Percentiles rank a stretch among this genome's conserved stretches.
Conservation (phyloP, 92 coral and sea anemone species). For the Zoanthus solanderi region DNA sequence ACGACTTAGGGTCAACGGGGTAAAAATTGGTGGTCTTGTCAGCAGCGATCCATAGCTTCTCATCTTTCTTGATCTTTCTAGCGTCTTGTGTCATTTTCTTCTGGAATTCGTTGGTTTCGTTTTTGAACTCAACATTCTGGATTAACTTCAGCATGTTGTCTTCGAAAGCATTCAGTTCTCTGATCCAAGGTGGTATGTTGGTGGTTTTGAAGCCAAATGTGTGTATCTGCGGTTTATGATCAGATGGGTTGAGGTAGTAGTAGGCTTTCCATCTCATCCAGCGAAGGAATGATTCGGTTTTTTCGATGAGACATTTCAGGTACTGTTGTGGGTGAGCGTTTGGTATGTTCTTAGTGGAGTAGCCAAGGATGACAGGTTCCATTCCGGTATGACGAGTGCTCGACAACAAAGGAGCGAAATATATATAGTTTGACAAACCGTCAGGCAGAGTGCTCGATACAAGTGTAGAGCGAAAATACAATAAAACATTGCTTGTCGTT, state of each 20-base stretch:
- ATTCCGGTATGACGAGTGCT: constrained; percentile 30
- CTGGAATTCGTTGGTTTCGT: constrained; percentile 37
- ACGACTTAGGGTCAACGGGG: constrained; percentile 19
- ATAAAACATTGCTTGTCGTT: too few relatives aligned
- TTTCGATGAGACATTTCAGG: too few relatives aligned
- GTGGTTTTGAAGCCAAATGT: not conserved
- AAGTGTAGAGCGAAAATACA: too few relatives aligned
- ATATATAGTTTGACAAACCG: too few relatives aligned
- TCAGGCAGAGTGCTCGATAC: too few relatives aligned
- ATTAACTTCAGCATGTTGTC: constrained; percentile 33
- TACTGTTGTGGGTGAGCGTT: too few relatives aligned
- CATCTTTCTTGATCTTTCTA: not conserved
- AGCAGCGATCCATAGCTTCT: not conserved
- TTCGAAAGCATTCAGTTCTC: constrained; percentile 30
- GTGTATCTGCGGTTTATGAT: not conserved
- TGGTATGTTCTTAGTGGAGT: constrained; percentile 36
- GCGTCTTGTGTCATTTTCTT: constrained; percentile 22
- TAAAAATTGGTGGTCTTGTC: not conserved
- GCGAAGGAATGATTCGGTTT: too few relatives aligned
- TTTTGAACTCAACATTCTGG: constrained; percentile 30
- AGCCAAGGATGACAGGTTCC: not conserved
- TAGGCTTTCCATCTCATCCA: too few relatives aligned
- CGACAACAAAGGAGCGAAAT: constrained; percentile 1
- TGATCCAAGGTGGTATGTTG: not conserved
- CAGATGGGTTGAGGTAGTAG: too few relatives aligned